These are phyloP conservation scores for Apodemia duryi DNA, from an alignment of 2,888 invertebrate genomes.

Conservation along the genomic window DNA sequence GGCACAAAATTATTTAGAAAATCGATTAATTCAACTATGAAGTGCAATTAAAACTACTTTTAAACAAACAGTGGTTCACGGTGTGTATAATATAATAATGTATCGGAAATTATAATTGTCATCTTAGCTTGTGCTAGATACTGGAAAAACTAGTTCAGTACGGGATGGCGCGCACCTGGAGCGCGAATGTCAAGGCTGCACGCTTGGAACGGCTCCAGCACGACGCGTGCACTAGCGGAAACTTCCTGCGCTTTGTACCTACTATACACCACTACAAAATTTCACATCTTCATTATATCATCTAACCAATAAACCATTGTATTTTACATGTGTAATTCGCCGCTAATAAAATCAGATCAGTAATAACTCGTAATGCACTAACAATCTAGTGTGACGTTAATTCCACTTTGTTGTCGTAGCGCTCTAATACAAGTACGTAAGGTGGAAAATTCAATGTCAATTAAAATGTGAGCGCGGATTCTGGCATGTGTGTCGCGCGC, in stretches of 20 bases:
- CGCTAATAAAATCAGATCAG: slow-evolving; percentile 11
- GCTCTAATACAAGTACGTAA: slow-evolving; percentile 36
- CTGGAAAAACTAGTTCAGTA: slow-evolving; percentile 47
- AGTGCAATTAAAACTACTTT: neutral
- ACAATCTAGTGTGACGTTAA: slow-evolving; percentile 6
- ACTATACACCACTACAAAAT: neutral
- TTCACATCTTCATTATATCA: neutral
- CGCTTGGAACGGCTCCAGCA: slow-evolving; percentile 68
- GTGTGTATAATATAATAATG: slow-evolving; percentile 8
- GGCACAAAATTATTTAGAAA: too few species aligned
- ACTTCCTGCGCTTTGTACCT: slow-evolving; percentile 1
- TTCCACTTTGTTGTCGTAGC: slow-evolving; percentile 29
- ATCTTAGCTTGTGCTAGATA: slow-evolving; percentile 39
- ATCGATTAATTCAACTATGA: too few species aligned
- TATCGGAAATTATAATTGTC: slow-evolving; percentile 25
- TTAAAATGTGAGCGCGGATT: slow-evolving; percentile 42
- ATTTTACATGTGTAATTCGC: slow-evolving; percentile 10
- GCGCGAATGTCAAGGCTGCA: slow-evolving; percentile 73
- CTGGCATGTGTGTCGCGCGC: slow-evolving; percentile 65
- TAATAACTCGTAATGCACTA: slow-evolving; percentile 10
- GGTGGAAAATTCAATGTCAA: slow-evolving; percentile 49
- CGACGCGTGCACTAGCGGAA: slow-evolving; percentile 37
- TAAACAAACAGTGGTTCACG: neutral
- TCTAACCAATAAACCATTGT: neutral
- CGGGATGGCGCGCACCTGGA: slow-evolving; percentile 58